Base-by-base conservation (phyloP, 1,140 invertebrate species). In the Coptotermes formosanus region DNA sequence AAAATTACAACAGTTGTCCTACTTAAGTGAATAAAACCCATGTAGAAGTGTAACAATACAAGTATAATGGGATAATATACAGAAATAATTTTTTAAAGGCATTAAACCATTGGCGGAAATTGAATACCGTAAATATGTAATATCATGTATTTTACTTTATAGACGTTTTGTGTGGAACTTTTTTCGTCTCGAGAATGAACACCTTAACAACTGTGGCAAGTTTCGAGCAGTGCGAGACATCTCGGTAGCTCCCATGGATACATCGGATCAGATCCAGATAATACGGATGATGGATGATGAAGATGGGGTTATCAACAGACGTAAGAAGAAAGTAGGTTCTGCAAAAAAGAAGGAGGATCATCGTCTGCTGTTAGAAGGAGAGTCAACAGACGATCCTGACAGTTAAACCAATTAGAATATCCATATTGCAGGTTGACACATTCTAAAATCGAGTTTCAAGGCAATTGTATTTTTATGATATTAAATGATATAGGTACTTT, bases 161-260 rank as follows among this genome's bases (percentile, higher is more conserved):
- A 98, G 98, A 89, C 93, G 98, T 86, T 99, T 99, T 92, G 95
- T 99, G 64, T 99, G 99, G 99, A 99, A 99, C 91, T 99, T 98
- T 91, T 99, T 99, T 92, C 98, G 99, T 1, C 91, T 99, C 87
- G 99, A 99, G 92, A 99, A 99, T 92, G 99, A 99, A 90, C 99
- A 99, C 93, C 92, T 99, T 12, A 99, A 99, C 92, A 99, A 99
- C 92, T 99, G 98, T 92, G 99, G 99, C 91, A 98, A 99, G 92
- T 99, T 99, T 92, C 93, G 99, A 90, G 99, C 99, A 8, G 99
- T 99, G 0, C 92, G 99, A 38, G 99, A 99, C 91, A 99, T 99
- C 87, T 99, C 97, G 0, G 98, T 99, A 43, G 98, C 98, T 19
- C 99, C 99, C 0, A 94, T 99, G 38, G 97, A 99, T 91, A 96